Evolutionary conservation across 1,140 invertebrate genomes (phyloP).

Genomic region (Belonocnema kinseyi): DNA sequence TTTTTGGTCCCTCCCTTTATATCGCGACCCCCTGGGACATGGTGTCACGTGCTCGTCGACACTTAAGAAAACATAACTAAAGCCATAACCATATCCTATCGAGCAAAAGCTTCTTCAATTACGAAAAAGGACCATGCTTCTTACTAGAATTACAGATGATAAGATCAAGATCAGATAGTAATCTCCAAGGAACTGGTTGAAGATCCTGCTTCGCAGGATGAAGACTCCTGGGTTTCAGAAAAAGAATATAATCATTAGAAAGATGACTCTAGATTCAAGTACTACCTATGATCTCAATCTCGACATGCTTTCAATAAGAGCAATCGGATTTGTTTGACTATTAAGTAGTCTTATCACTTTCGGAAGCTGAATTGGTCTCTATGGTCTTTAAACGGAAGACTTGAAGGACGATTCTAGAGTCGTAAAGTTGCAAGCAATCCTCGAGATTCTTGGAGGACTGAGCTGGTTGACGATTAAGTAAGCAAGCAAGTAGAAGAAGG

Average conservation of each 20-base stretch:
- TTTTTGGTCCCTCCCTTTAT: background rate
- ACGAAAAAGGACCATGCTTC: conserved; percentile 26
- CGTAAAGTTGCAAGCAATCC: conserved; percentile 28
- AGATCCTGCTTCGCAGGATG: conserved; percentile 12
- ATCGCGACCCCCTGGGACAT: background rate
- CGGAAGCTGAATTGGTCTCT: conserved; percentile 19
- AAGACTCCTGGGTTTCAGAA: background rate
- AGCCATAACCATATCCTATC: background rate
- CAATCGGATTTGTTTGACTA: background rate
- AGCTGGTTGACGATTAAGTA: conserved; percentile 58
- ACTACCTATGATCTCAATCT: background rate
- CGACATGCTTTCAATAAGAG: background rate
- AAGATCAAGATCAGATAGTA: conserved; percentile 16
- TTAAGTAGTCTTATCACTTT: conserved; percentile 20
- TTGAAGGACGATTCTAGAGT: conserved; percentile 17
- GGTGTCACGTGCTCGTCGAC: background rate
- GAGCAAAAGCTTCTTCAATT: conserved; percentile 17
- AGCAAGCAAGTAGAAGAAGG: conserved; percentile 55
- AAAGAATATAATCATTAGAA: conserved; percentile 10
- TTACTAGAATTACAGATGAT: conserved; percentile 27
- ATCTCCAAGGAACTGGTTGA: conserved; percentile 20
- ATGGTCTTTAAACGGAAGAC: background rate
- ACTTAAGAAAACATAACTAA: conserved; percentile 1
- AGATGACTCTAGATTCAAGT: background rate
- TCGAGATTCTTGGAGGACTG: conserved; percentile 27